phyloP scores from a whole-genome alignment of 2,797 vertebrate species.

The Premnoplex brunnescens region DNA sequence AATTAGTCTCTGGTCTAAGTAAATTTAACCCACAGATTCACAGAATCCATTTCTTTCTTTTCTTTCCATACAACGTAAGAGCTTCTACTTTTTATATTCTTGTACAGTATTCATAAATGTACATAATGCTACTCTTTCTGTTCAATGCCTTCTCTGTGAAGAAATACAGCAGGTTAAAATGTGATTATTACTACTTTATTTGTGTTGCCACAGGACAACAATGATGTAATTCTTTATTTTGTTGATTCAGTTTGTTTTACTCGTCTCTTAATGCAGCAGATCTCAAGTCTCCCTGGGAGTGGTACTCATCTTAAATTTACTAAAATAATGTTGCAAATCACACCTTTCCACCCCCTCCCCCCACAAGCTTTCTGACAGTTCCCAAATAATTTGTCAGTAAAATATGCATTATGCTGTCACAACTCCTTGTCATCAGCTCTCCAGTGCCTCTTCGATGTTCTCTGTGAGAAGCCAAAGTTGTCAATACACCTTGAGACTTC shows the following conservation, averaged over 20 bases:
- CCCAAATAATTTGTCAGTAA: neutral
- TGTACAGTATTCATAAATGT: neutral
- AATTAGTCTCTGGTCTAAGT: neutral
- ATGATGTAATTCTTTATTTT: neutral
- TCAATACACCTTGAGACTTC: neutral
- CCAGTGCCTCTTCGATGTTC: neutral
- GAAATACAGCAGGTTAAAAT: neutral
- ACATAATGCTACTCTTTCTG: neutral
- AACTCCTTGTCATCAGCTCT: neutral
- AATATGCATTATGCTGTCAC: neutral
- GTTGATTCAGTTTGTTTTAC: neutral
- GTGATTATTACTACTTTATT: neutral
- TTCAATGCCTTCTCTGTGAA: neutral
- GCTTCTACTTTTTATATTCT: neutral
- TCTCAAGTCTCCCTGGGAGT: neutral
- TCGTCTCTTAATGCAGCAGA: neutral
- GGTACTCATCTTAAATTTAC: neutral
- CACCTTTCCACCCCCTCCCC: neutral
- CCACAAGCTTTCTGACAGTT: neutral
- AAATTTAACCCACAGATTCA: neutral
- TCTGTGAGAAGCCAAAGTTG: neutral
- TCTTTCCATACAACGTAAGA: neutral
- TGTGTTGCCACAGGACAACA: neutral
- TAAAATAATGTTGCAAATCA: neutral
- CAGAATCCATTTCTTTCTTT: neutral